A percentile compares a stretch with the other conserved stretches of the same genome.
phyloP scores from a whole-genome alignment of 2,888 invertebrate genomes.

The Macaria liturata region DNA sequence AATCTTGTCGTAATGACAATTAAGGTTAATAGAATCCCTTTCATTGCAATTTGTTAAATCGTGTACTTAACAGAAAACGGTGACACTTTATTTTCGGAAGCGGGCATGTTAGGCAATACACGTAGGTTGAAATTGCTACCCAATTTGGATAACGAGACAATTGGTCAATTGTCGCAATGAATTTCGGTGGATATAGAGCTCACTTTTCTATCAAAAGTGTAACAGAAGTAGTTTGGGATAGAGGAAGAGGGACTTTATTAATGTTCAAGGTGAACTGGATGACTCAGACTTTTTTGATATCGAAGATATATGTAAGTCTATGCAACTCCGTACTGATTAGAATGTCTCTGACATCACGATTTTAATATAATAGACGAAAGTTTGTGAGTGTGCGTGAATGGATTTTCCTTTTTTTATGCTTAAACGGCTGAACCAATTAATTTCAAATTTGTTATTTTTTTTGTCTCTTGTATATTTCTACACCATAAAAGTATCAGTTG shows the following conservation, averaged over 20 bases:
- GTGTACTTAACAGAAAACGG: conserved; percentile 22
- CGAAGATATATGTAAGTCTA: no score
- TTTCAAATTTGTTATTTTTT: no score
- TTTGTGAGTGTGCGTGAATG: no score
- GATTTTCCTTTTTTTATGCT: no score
- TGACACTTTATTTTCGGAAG: conserved; percentile 22
- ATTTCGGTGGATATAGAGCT: conserved; percentile 37
- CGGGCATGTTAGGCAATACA: conserved; percentile 28
- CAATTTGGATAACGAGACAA: conserved; percentile 42
- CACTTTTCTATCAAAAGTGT: conserved; percentile 13
- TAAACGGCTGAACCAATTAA: no score
- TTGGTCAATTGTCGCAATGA: conserved; percentile 56
- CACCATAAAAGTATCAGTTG: no score
- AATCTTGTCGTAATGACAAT: conserved; percentile 6
- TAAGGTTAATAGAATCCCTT: conserved; percentile 11
- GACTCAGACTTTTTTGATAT: background rate
- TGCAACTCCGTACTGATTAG: no score
- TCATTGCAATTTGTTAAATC: conserved; percentile 13
- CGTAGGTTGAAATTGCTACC: conserved; percentile 44
- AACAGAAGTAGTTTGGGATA: conserved; percentile 4
- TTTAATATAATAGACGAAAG: no score
- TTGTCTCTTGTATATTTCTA: no score
- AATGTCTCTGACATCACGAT: no score
- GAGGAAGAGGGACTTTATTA: conserved; percentile 3
- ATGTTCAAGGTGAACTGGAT: conserved; percentile 3